Percentiles rank a stretch among this genome's conserved stretches.
Conservation (phyloP, 64 coral and sea anemone genomes). For the Stichodactyla mertensii region DNA sequence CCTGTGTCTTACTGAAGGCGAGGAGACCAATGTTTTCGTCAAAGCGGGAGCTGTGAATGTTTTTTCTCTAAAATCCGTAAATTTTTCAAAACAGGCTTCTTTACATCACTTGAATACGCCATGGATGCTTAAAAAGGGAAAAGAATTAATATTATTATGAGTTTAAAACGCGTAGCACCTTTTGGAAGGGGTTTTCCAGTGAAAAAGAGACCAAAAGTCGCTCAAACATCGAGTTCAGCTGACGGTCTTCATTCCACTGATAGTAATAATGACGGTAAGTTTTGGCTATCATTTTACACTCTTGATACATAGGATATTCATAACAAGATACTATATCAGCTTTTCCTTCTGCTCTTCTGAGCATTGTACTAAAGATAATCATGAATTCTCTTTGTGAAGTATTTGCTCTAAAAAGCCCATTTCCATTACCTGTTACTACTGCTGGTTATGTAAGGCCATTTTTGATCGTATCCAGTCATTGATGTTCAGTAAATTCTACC, state of each 20-base stretch:
- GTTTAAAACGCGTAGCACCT: background rate
- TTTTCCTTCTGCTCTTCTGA: background rate
- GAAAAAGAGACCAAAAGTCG: background rate
- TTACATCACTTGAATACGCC: background rate
- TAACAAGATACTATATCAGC: background rate
- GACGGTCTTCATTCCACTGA: background rate
- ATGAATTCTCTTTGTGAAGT: background rate
- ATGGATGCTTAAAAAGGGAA: background rate
- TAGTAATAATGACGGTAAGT: background rate
- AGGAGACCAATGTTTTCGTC: too few species aligned
- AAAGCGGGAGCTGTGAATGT: background rate
- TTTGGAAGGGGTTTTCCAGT: background rate
- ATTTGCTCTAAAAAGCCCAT: too few species aligned
- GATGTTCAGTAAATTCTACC: too few species aligned
- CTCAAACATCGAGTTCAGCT: background rate
- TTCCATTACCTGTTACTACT: too few species aligned
- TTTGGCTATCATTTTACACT: background rate
- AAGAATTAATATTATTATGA: background rate
- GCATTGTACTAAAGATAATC: background rate
- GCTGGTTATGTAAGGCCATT: too few species aligned
- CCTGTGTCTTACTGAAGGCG: too few species aligned
- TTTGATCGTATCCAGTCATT: too few species aligned
- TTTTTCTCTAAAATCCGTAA: background rate
- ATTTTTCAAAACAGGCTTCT: background rate
- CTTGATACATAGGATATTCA: background rate